Evolutionary conservation across 2,888 invertebrate species (phyloP).

Genomic region (Drosophila lacicola): DNA sequence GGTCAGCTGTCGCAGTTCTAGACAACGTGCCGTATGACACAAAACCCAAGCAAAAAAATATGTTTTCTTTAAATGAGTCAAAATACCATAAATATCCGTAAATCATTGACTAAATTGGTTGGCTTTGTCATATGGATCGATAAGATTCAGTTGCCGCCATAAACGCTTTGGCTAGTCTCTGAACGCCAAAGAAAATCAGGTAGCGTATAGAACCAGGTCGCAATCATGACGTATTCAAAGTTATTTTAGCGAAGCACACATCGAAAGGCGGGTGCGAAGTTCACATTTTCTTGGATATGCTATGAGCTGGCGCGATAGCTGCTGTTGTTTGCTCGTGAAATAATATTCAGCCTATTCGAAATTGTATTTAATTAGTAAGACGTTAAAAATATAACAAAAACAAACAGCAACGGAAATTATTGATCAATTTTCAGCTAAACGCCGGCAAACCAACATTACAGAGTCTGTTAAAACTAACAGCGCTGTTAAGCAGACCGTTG

Average conservation of each 20-base stretch:
- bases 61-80: conserved; percentile 22
- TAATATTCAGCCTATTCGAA: conserved; percentile 42
- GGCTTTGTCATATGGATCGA: conserved; percentile 37
- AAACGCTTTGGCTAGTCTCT: conserved; percentile 23
- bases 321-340: conserved; percentile 43
- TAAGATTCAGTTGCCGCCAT: conserved; percentile 48
- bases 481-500: conserved; percentile 14
- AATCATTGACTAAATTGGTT: conserved; percentile 33
- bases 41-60: conserved; percentile 6
- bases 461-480: conserved; percentile 25
- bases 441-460: background rate
- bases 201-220: conserved; percentile 20
- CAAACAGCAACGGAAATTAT: background rate
- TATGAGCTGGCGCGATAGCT: conserved; percentile 22
- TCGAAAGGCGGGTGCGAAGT: conserved; percentile 46
- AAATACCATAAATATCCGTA: conserved; percentile 22
- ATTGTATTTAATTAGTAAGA: conserved; percentile 67
- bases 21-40: conserved; percentile 5
- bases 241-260: conserved; percentile 51
- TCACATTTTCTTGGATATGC: conserved; percentile 7
- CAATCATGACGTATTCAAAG: conserved; percentile 54
- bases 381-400: conserved; percentile 53
- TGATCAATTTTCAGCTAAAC: background rate
- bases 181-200: conserved; percentile 31
- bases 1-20: conserved; percentile 30